A percentile compares a stretch with the other conserved stretches of the same genome.
Evolutionary conservation across 2,888 invertebrate genomes (phyloP).

Genomic region (Nezara viridula): DNA sequence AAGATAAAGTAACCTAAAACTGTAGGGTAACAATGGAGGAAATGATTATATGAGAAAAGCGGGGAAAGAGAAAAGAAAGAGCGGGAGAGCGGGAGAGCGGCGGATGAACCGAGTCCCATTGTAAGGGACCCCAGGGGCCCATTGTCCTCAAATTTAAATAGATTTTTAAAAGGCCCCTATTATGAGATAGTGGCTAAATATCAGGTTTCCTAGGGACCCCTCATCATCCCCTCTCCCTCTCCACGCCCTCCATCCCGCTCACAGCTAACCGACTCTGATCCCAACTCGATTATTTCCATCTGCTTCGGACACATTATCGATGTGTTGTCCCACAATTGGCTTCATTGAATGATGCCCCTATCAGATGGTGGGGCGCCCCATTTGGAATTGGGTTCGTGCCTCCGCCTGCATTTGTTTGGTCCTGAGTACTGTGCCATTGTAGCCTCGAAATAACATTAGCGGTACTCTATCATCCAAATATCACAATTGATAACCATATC

Average conservation of each 20-base stretch:
- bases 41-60: slow-evolving; percentile 51
- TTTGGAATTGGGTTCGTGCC: background rate
- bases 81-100: background rate
- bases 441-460: background rate
- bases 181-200: slow-evolving; percentile 60
- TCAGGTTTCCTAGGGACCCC: slow-evolving; percentile 55
- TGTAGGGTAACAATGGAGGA: background rate
- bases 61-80: background rate
- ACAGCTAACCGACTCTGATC: background rate
- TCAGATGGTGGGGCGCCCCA: background rate
- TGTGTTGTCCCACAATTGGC: slow-evolving; percentile 43
- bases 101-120: slow-evolving; percentile 43
- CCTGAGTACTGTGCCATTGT: background rate
- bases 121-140: slow-evolving; percentile 49
- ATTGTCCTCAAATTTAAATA: slow-evolving; percentile 62
- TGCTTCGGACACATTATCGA: slow-evolving; percentile 31
- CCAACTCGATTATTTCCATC: slow-evolving; percentile 53
- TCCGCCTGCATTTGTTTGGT: background rate
- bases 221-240: background rate
- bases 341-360: slow-evolving; percentile 18
- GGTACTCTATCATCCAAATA: background rate
- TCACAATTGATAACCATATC: background rate
- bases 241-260: background rate
- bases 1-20: slow-evolving; percentile 49
- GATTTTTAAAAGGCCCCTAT: slow-evolving; percentile 62